Evolutionary conservation across 2,113 vertebrate species (phyloP).

Genomic region (Leucoraja erinaceus): DNA sequence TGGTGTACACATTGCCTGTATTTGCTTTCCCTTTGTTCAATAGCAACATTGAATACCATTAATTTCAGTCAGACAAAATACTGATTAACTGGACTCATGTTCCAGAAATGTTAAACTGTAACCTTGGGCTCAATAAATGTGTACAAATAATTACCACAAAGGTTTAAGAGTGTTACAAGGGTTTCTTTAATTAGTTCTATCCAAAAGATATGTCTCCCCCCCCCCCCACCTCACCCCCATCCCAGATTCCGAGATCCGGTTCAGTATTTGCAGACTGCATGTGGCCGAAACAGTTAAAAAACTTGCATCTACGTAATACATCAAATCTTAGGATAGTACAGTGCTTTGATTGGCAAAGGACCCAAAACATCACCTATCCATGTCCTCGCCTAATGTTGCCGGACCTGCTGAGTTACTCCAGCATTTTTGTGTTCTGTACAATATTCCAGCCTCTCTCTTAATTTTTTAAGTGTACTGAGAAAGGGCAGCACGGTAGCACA

Average conservation of each 20-base stretch:
- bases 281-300: background rate
- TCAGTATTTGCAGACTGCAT: background rate
- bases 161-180: background rate
- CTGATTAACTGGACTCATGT: background rate
- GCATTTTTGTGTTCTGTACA: no score
- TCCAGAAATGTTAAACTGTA: background rate
- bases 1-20: background rate
- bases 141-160: background rate
- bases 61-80: background rate
- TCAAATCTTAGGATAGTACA: no score
- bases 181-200: background rate
- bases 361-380: no score
- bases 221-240: no score
- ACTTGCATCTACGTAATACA: no score
- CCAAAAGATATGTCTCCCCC: background rate
- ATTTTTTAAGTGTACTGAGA: no score
- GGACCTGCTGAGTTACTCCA: no score
- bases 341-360: no score
- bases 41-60: background rate
- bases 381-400: no score
- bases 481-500: no score
- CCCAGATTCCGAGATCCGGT: background rate
- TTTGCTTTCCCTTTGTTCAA: background rate
- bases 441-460: no score
- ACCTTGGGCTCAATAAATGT: background rate